phyloP scores from a whole-genome alignment of 2,113 vertebrate species.

The Pholis gunnellus region DNA sequence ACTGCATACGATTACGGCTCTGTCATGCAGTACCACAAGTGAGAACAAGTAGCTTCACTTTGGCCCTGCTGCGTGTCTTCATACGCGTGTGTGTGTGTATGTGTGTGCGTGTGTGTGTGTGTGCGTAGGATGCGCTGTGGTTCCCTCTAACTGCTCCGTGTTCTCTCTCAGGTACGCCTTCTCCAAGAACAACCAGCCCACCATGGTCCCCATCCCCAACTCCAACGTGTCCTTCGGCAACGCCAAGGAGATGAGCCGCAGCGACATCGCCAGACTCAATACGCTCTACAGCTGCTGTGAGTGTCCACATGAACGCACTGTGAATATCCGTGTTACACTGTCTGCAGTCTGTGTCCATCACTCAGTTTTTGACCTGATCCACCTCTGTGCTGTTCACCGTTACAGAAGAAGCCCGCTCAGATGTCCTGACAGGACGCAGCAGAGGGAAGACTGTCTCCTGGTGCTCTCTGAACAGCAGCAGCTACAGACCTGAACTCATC shows the following conservation, averaged over 20 bases:
- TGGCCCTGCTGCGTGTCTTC: neutral
- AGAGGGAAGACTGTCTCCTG: neutral
- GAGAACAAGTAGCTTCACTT: neutral
- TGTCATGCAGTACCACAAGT: conserved; percentile 80
- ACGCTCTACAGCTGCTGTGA: conserved; percentile 73
- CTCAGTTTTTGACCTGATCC: neutral
- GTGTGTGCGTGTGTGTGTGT: no score
- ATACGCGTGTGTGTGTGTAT: no score
- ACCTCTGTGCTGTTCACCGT: neutral
- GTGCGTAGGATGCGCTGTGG: neutral
- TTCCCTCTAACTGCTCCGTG: neutral
- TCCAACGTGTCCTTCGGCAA: conserved; percentile 60
- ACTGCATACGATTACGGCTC: conserved; percentile 83
- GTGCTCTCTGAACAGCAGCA: neutral
- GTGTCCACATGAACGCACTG: conserved; percentile 10
- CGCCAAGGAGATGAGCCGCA: conserved; percentile 67
- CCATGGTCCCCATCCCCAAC: conserved; percentile 71
- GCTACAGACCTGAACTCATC: neutral
- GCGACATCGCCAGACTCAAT: conserved; percentile 70
- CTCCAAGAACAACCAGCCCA: conserved; percentile 70
- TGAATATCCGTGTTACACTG: neutral
- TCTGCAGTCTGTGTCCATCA: neutral
- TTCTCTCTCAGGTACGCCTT: conserved; percentile 61
- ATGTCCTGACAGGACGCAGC: neutral
- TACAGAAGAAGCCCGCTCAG: neutral